Percentiles rank a stretch among this genome's conserved stretches.
phyloP scores from a whole-genome alignment of 2,888 invertebrate species.

The Spodoptera littoralis region DNA sequence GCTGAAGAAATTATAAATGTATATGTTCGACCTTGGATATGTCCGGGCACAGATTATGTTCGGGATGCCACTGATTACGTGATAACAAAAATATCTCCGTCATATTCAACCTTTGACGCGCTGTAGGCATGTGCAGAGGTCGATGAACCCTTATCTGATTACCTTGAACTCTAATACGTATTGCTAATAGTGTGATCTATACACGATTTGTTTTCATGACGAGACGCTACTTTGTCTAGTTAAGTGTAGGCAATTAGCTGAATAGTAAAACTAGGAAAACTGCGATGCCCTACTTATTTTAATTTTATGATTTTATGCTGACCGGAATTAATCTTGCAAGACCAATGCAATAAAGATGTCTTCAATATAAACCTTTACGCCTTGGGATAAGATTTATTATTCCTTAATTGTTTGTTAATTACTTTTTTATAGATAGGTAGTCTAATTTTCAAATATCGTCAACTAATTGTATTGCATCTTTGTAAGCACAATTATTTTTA shows the following conservation, averaged over 20 bases:
- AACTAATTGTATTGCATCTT: neutral
- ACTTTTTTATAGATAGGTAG: too few relatives aligned
- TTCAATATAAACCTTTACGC: too few relatives aligned
- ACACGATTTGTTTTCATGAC: slow-evolving; percentile 40
- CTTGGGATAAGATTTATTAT: too few relatives aligned
- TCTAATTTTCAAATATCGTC: neutral
- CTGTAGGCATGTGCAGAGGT: slow-evolving; percentile 70
- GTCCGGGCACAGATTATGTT: slow-evolving; percentile 27
- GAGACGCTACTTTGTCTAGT: slow-evolving; percentile 24
- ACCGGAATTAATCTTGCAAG: too few relatives aligned
- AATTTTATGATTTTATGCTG: too few relatives aligned
- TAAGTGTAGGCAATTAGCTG: neutral
- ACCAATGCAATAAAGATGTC: too few relatives aligned
- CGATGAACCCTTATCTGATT: slow-evolving; percentile 75
- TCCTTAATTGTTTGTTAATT: too few relatives aligned
- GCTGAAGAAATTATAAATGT: slow-evolving; percentile 21
- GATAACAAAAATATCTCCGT: slow-evolving; percentile 24
- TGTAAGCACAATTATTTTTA: too few relatives aligned
- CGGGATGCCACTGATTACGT: slow-evolving; percentile 16
- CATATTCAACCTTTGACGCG: slow-evolving; percentile 74
- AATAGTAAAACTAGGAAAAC: neutral
- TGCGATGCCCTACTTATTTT: neutral
- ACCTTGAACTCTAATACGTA: slow-evolving; percentile 61
- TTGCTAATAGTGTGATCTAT: slow-evolving; percentile 25
- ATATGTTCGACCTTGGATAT: slow-evolving; percentile 35